Evolutionary conservation across 2,888 invertebrate species (phyloP).

Genomic region (Cepaea hortensis): DNA sequence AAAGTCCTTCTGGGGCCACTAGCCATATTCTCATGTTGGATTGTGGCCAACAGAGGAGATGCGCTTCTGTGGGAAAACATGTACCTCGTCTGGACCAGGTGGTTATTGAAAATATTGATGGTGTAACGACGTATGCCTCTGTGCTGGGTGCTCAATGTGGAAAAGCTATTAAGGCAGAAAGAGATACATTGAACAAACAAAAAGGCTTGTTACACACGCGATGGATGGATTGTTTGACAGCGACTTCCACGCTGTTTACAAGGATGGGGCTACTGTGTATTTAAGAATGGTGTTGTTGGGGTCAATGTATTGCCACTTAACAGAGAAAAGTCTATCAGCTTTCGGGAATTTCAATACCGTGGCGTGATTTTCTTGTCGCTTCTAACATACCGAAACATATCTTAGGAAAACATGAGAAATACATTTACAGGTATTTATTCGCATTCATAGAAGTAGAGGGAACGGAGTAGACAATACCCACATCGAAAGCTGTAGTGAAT

Average conservation of each 20-base stretch:
- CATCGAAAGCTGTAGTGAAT: too few relatives aligned
- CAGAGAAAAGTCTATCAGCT: too few relatives aligned
- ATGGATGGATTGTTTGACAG: constrained; percentile 34
- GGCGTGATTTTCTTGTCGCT: too few relatives aligned
- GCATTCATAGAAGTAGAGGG: too few relatives aligned
- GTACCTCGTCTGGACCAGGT: background rate
- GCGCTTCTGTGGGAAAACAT: background rate
- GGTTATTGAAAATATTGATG: constrained; percentile 10
- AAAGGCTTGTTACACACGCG: constrained; percentile 18
- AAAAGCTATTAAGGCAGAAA: constrained; percentile 5
- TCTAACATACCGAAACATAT: too few relatives aligned
- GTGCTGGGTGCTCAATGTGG: constrained; percentile 3
- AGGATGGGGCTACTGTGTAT: background rate
- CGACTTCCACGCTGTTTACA: background rate
- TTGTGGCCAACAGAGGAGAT: background rate
- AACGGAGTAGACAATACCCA: too few relatives aligned
- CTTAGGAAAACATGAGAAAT: too few relatives aligned
- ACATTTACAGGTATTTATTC: too few relatives aligned
- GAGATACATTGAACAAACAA: constrained; percentile 11
- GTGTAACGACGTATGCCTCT: background rate
- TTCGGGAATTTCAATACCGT: too few relatives aligned
- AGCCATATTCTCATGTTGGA: background rate
- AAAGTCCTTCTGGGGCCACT: background rate
- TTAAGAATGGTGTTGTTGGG: background rate
- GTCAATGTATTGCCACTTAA: background rate